Evolutionary conservation across 2,888 invertebrate species (phyloP), one percentile per base, ranked within the genome.

Genomic region (Pogonocherus hispidulus): DNA sequence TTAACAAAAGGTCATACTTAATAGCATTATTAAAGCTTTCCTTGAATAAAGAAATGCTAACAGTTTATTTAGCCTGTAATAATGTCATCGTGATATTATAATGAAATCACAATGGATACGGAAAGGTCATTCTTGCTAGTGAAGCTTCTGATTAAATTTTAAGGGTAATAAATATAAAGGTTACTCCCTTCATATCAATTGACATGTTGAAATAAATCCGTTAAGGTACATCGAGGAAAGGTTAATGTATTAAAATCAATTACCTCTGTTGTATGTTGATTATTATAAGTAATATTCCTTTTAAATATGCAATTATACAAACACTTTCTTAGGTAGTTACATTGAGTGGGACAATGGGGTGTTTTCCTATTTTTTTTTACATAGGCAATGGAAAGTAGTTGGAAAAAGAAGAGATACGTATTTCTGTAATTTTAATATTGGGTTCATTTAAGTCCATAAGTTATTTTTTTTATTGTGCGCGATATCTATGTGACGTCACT

Each of bases 141-240:
- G 77, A 79, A 82, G 76, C 77, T 78, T 73, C 81, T 83, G 83
- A 83, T 83, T 83, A 83, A 83, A 83, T 83, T 83, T 82, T 82
- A 83, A 83, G 83, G 83, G 82, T 80, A 82, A 81, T 82, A 82
- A 82, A 82, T 70, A 80, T 78, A 83, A 83, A 83, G 83, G 83
- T 83, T 82, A 83, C 73, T 72, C 74, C 72, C 77, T 78, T 78
- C 76, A 78, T 77, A 77, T 71, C 80, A 77, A 81, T 80, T 81
- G 82, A 80, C 81, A 80, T 72, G 79, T 75, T 67, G 73, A 74
- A 75, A 68, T 46, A 44, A 35, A 57, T 52, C 52, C 37, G 51
- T 52, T 47, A 41, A 41, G 23, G 54, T 66, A 32, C 51, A 63
- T 69, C 63, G 16, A 75, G 76, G 76, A 80, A 80, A 80, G 80